These are phyloP conservation scores for Brachionus sp. DNA, from an alignment of 1,140 invertebrate species.

Conservation along the genomic window DNA sequence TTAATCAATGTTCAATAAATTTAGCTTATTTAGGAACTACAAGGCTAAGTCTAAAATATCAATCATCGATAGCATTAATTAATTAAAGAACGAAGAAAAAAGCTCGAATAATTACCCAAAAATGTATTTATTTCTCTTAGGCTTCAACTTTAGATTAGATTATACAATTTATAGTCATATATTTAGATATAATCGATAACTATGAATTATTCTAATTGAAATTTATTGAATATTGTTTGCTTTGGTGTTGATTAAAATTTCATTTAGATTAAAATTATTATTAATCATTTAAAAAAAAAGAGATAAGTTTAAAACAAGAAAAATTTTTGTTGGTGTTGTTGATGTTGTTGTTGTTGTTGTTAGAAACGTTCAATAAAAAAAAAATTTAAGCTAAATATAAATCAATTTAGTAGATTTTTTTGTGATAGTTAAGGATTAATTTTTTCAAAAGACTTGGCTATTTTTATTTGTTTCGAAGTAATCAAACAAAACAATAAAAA, in stretches of 20 bases:
- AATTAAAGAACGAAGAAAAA: background rate
- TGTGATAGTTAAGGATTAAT: background rate
- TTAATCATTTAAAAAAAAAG: conserved; percentile 1
- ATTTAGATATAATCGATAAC: conserved; percentile 1
- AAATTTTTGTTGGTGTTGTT: background rate
- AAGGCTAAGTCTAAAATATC: background rate
- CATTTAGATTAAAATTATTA: conserved; percentile 28
- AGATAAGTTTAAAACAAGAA: background rate
- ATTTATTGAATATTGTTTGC: conserved; percentile 16
- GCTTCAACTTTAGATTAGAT: background rate
- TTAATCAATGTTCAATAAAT: background rate
- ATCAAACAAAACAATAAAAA: too few relatives aligned
- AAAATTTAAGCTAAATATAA: background rate
- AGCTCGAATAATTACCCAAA: background rate
- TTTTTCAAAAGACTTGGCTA: background rate
- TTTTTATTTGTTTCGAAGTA: background rate
- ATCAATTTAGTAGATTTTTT: background rate
- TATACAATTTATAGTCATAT: conserved; percentile 17
- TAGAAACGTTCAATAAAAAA: background rate
- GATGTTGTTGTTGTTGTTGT: background rate
- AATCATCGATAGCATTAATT: conserved; percentile 22
- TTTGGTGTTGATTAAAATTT: conserved; percentile 25
- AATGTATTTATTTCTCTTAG: background rate
- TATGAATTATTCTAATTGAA: conserved; percentile 10
- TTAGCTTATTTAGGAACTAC: background rate